Conservation (phyloP, 1,140 invertebrate species). For the Anadara kagoshimensis region DNA sequence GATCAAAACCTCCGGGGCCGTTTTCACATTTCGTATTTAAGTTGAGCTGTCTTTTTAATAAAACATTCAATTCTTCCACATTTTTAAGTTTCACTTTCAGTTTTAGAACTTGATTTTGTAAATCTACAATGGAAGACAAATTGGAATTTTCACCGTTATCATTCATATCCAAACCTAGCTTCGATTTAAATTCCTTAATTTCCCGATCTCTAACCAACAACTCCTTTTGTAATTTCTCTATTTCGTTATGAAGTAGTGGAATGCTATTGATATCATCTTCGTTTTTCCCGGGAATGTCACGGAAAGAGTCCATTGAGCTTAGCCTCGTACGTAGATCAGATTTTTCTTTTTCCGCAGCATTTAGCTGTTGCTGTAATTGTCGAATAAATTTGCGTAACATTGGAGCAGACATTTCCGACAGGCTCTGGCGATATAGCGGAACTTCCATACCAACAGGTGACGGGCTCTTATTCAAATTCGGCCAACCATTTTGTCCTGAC, state of each 20-base stretch:
- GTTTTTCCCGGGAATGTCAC: constrained; percentile 40
- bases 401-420: constrained; percentile 41
- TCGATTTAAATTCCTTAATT: constrained; percentile 32
- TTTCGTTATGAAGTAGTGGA: constrained; percentile 28
- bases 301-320: background rate
- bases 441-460: constrained; percentile 29
- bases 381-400: constrained; percentile 40
- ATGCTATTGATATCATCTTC: constrained; percentile 25
- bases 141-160: constrained; percentile 6
- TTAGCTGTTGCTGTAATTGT: constrained; percentile 50
- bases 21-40: constrained; percentile 24
- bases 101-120: constrained; percentile 44
- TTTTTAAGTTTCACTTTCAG: constrained; percentile 40
- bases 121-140: constrained; percentile 26
- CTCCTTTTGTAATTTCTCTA: constrained; percentile 31
- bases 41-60: constrained; percentile 49
- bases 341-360: constrained; percentile 41
- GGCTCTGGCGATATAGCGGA: constrained; percentile 32
- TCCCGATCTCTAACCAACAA: constrained; percentile 32
- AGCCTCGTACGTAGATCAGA: constrained; percentile 34
- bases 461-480: constrained; percentile 1
- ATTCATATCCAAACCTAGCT: constrained; percentile 32
- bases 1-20: constrained; percentile 31
- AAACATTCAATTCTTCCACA: constrained; percentile 37
- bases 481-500: background rate